Conservation (phyloP, 2,113 vertebrate genomes). For the Rousettus leschenaultii region DNA sequence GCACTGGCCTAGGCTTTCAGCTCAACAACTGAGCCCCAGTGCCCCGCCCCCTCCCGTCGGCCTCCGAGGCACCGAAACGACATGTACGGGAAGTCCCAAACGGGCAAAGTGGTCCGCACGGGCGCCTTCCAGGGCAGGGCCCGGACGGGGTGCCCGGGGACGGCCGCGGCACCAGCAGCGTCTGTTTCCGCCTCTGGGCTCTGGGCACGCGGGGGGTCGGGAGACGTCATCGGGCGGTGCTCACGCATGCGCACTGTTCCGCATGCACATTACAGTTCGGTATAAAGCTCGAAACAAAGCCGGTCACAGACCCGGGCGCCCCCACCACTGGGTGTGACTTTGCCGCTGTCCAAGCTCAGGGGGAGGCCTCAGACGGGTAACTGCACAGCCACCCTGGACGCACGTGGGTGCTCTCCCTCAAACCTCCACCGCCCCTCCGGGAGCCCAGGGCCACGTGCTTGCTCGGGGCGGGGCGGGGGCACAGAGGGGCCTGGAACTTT, state of each 20-base stretch:
- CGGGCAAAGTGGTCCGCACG: background rate
- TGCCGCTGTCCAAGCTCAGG: background rate
- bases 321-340: background rate
- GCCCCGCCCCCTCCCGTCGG: background rate
- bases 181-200: background rate
- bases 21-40: too few relatives aligned
- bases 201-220: background rate
- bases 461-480: background rate
- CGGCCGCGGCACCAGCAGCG: too few relatives aligned
- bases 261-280: background rate
- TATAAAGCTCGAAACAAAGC: background rate
- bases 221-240: too few relatives aligned
- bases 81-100: background rate
- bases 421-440: background rate
- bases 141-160: too few relatives aligned
- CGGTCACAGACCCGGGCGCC: background rate
- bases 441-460: background rate
- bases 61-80: background rate
- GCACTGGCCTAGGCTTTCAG: background rate
- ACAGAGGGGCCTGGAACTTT: background rate
- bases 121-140: fast-evolving
- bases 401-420: too few relatives aligned
- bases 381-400: background rate
- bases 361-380: background rate
- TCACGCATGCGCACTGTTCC: background rate